Base-by-base conservation (phyloP, 2,113 vertebrate species). In the Globicephala melas region DNA sequence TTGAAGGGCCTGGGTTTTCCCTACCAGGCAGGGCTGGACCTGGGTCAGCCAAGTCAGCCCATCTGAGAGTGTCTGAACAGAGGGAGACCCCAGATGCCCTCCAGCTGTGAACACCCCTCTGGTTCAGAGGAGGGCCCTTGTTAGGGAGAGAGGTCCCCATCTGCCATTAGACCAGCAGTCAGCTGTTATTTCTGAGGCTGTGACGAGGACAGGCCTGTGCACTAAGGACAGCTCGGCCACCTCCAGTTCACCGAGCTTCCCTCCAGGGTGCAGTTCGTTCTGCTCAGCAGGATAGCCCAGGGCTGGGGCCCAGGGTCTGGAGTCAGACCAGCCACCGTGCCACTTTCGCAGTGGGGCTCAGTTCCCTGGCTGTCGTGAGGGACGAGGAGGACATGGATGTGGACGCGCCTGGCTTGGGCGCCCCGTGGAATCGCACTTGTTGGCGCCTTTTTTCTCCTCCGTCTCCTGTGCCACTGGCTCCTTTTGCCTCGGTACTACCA, bases 341-440 rank as follows among this genome's bases (percentile, higher is more conserved):
- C 28, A 1, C 26, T 74, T 25, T 23, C 58, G 33, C 36, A 1
- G 17, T 7, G 62, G 71, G 28, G 55, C 76, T 73, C 63, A 15
- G 83, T 14, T 62, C 63, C n/a, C 50, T 74, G 65, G 33, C 47
- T 47, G 21, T 21, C 3, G 1, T 10, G 62, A 14, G 26, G 68
- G n/a, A 9, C 25, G 3, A 4, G 26, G 58, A 17, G 33, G 79
- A 44, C 15, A 60, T n/a, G 10, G 26, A 21, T 4, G 23, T 50
- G 60, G 7, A 28, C 36, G 73, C 0, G 0, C 25, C n/a, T 7
- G 17, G 81, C 25, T 4, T 3, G 18, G 47, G 73, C 5, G 0
- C 28, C 62, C 17, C 0, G 0, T 8, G 21, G 21, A 68, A 8
- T 41, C 9, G 10, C 0, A 8, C 14, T 8, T 38, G 8, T 62